Base-by-base conservation (phyloP, 2,888 invertebrate genomes). In the Eremobia ochroleuca region DNA sequence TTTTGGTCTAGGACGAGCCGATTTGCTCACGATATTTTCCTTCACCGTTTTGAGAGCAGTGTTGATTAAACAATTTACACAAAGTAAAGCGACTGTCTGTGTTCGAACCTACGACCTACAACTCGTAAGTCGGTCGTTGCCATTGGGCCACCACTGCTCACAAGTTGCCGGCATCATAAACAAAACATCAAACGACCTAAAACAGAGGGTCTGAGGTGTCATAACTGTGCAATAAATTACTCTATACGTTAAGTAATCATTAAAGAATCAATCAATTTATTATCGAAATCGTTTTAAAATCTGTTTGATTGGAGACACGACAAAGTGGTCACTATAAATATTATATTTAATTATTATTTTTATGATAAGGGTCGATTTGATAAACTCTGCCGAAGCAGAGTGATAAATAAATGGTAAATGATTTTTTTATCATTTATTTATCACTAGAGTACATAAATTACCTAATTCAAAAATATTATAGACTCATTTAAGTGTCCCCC, bases 401-500 rank as follows among this genome's bases (percentile, higher is more conserved):
- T 31, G n/a, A n/a, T n/a, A n/a, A n/a, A n/a, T n/a, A n/a, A n/a
- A n/a, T n/a, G n/a, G n/a, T n/a, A n/a, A n/a, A n/a, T n/a, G n/a
- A n/a, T n/a, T n/a, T n/a, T n/a, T n/a, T n/a, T n/a, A n/a, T n/a
- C n/a, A n/a, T n/a, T n/a, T n/a, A n/a, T n/a, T n/a, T n/a, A n/a
- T n/a, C n/a, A n/a, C n/a, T n/a, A n/a, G n/a, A n/a, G n/a, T n/a
- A n/a, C n/a, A n/a, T n/a, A n/a, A n/a, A n/a, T n/a, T n/a, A n/a
- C n/a, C n/a, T n/a, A 59, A 52, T 76, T 34, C n/a, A 93, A 93
- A 92, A 92, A 91, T 85, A 67, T 28, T 52, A 77, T 75, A 97
- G 97, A 97, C 97, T 97, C 98, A 97, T 98, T 97, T 97, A 97
- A 97, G 97, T 97, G 97, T 96, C 96, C 97, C 97, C 97, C 97